These are phyloP conservation scores for Nannobrachium achirus DNA, from an alignment of 2,113 vertebrate species.

Conservation along the genomic window DNA sequence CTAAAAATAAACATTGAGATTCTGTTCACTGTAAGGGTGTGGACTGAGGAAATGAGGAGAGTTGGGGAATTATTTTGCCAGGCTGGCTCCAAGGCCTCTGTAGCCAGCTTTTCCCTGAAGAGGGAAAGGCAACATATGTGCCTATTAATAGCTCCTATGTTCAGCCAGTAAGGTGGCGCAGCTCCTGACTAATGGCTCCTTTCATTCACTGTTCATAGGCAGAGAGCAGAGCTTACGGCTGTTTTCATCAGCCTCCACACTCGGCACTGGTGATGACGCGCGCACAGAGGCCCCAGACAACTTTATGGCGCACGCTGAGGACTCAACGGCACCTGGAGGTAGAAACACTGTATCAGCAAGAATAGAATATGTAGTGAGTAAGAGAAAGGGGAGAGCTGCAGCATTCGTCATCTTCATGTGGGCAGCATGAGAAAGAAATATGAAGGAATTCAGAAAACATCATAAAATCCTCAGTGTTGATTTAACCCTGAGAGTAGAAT, in stretches of 20 bases:
- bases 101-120: slow-evolving; percentile 34
- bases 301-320: slow-evolving; percentile 44
- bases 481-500: too few relatives aligned
- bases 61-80: slow-evolving; percentile 47
- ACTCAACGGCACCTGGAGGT: slow-evolving; percentile 23
- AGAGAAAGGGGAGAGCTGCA: background rate
- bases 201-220: slow-evolving; percentile 36
- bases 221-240: slow-evolving; percentile 41
- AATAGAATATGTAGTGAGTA: slow-evolving; percentile 25
- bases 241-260: slow-evolving; percentile 57
- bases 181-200: slow-evolving; percentile 59
- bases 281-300: slow-evolving; percentile 19
- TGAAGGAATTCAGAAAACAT: too few relatives aligned
- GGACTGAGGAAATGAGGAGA: slow-evolving; percentile 72
- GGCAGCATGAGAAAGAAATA: too few relatives aligned
- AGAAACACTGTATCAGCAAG: slow-evolving; percentile 51
- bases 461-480: background rate
- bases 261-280: slow-evolving; percentile 52
- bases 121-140: slow-evolving; percentile 17
- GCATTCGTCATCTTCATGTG: too few relatives aligned
- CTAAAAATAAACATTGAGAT: slow-evolving; percentile 64
- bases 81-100: slow-evolving; percentile 24
- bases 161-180: slow-evolving; percentile 26
- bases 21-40: slow-evolving; percentile 66
- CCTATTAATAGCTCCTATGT: slow-evolving; percentile 68